These are phyloP conservation scores for Heliothis peltigera DNA, from an alignment of 2,888 invertebrate species.

Conservation along the genomic window DNA sequence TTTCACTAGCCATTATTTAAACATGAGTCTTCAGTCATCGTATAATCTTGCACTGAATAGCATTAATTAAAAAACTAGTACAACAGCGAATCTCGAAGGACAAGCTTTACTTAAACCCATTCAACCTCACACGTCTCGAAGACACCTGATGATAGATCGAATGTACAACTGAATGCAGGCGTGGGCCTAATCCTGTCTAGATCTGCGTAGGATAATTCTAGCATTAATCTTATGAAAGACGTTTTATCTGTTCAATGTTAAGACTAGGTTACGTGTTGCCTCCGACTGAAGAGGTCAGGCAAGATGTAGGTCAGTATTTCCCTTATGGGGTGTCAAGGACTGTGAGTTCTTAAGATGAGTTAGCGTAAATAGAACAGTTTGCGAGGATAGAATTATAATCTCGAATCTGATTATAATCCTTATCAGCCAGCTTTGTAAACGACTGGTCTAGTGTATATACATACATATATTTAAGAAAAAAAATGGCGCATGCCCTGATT, in stretches of 20 bases:
- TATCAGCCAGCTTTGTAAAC: background rate
- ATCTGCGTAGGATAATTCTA: slow-evolving; percentile 68
- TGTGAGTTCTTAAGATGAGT: slow-evolving; percentile 22
- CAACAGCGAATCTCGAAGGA: slow-evolving; percentile 31
- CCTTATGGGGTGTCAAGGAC: slow-evolving; percentile 52
- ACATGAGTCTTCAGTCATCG: background rate
- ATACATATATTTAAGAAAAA: no score
- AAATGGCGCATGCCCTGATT: no score
- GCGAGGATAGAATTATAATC: background rate
- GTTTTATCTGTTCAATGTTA: slow-evolving; percentile 44
- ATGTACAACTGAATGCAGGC: slow-evolving; percentile 29
- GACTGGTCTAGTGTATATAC: no score
- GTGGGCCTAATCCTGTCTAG: slow-evolving; percentile 69
- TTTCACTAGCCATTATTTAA: background rate
- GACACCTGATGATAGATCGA: slow-evolving; percentile 47
- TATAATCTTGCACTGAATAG: slow-evolving; percentile 7
- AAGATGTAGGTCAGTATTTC: slow-evolving; percentile 55
- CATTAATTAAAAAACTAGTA: background rate
- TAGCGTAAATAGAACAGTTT: slow-evolving; percentile 23
- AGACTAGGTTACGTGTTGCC: slow-evolving; percentile 15
- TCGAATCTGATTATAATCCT: background rate
- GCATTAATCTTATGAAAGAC: slow-evolving; percentile 49
- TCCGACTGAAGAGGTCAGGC: slow-evolving; percentile 37
- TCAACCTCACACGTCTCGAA: slow-evolving; percentile 44
- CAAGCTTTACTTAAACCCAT: slow-evolving; percentile 16